Conservation (phyloP, 2,888 invertebrate genomes). For the Peribatodes rhomboidaria region DNA sequence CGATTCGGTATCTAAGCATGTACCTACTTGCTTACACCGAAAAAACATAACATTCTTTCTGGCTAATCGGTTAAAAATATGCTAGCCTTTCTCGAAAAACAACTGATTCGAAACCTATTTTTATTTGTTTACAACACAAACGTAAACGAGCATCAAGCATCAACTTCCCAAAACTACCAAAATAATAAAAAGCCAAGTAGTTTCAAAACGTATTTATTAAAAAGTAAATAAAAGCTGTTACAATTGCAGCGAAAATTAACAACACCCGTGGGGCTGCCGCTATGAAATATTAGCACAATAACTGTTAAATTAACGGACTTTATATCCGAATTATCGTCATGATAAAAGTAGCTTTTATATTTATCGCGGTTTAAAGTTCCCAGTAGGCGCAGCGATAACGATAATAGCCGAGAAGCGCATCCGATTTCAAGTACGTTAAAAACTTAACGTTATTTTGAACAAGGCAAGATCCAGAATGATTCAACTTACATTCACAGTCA, state of each 20-base stretch:
- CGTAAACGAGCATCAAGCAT: no score
- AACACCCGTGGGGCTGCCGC: conserved; percentile 45
- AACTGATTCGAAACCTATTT: no score
- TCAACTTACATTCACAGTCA: neutral
- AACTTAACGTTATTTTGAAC: conserved; percentile 1
- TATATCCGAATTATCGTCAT: conserved; percentile 36
- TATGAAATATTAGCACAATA: conserved; percentile 39
- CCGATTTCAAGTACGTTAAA: neutral
- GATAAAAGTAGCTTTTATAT: conserved; percentile 36
- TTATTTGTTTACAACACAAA: no score
- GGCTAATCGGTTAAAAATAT: neutral
- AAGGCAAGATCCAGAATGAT: neutral
- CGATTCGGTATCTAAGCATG: no score
- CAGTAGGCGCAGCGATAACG: conserved; percentile 30
- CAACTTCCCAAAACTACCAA: neutral
- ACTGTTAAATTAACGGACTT: conserved; percentile 34
- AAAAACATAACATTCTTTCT: neutral
- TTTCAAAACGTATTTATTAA: conserved; percentile 48
- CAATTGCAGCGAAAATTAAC: conserved; percentile 41
- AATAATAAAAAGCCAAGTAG: conserved; percentile 38
- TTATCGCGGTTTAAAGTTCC: conserved; percentile 30
- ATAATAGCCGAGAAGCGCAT: conserved; percentile 13
- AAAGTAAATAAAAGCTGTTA: conserved; percentile 51
- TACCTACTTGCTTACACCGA: no score
- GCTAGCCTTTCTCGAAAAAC: no score